Evolutionary conservation across 2,797 vertebrate species (phyloP), one percentile per base, ranked within the genome.

Genomic region (Oryzias sinensis): DNA sequence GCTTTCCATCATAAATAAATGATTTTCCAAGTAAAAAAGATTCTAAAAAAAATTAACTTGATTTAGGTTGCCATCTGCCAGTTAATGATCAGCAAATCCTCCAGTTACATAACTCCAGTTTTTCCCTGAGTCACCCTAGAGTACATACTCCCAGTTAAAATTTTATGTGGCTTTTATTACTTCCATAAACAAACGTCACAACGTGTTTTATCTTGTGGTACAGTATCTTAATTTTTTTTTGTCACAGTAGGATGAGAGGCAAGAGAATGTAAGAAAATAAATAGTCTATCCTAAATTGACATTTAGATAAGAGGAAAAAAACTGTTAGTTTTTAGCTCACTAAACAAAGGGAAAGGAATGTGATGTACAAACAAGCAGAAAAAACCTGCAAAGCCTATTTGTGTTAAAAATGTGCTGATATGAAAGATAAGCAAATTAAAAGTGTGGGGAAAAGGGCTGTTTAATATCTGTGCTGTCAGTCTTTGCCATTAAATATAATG

Each of bases 341-440:
- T 56, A 58, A 67, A 76, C 17, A 68, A 1, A 41, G 41, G 6
- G n/a, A 27, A 52, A 54, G 60, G 22, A 74, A 73, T 74, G 48
- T 53, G 18, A 52, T 57, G 25, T 25, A 6, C 46, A 14, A 48
- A 61, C 5, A 49, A 42, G 49, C 50, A 13, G 7, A 14, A 11
- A 33, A 4, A 37, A 37, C 27, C 3, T 37, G 33, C 33, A 37
- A 11, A 27, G 3, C 9, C 3, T 37, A 11, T 37, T 42, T 42
- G 22, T 27, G 52, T 40, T 25, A 29, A 62, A 22, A 44, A 14
- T 70, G 33, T 49, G 37, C 27, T 60, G 49, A 56, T 13, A 37
- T 37, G 33, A 11, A 11, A 13, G 33, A 37, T 58, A 20, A 46
- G 16, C 17, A 6, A 29, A 29, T 6, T 29, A 29, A 29, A 29